Base-by-base conservation (phyloP, 2,113 vertebrate genomes). In the Siphamia tubifer region DNA sequence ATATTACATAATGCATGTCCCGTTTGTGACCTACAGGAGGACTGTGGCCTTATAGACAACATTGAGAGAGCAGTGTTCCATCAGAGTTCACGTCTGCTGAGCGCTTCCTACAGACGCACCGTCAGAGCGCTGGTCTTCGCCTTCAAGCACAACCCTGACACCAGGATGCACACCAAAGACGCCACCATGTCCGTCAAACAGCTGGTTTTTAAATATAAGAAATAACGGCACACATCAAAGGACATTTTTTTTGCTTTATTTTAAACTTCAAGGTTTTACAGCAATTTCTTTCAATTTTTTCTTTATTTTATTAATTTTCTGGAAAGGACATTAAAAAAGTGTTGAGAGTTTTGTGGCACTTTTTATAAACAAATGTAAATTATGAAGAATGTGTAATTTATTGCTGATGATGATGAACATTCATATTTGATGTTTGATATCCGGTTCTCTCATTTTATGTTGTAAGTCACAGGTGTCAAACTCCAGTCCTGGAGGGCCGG, bases 21-120 rank as follows among this genome's bases (percentile, higher is more conserved):
- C 4, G 4, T 25, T 6, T 60, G 8, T 66, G 7, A 38, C 48
- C 42, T 40, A 7, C 80, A 99, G 97, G 92, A 90, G 81, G 94
- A 94, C 88, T 94, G 94, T 83, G 93, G 92, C 49, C 95, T 98
- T 58, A 93, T 94, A 71, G 98, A 98, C 92, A 97, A 95, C 91
- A 94, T 98, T 4, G 98, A 99, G 86, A 94, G 91, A 78, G 97
- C 98, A 85, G 93, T 94, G 57, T 99, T 98, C 90, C 94, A 98
- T 87, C 94, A 94, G 86, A 94, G 92, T 71, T 94, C 94, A 42
- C 94, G 95, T 66, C 89, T 98, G 76, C 86, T 97, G 87, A 96
- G 91, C n/a, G 62, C 86, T 1, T 91, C 93, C 0, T 98, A 99
- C 68, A 92, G 96, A 80, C 90, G 93, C 77, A 98, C 90, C 0